phyloP scores from a whole-genome alignment of 1,140 invertebrate genomes.

The Achatina immaculata region DNA sequence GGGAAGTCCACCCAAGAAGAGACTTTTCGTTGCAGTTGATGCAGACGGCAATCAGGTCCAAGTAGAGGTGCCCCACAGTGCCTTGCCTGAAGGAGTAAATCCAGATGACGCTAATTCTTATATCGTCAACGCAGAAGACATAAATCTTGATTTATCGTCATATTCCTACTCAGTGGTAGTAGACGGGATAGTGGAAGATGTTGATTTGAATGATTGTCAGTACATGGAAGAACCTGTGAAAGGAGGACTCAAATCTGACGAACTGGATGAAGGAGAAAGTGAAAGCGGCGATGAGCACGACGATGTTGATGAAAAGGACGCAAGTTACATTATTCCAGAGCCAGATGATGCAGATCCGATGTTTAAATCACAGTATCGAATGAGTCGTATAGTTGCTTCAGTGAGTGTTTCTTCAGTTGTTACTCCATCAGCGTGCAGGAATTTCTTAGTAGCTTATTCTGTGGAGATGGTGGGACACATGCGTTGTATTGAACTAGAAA shows the following conservation, averaged over 20 bases:
- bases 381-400: constrained; percentile 37
- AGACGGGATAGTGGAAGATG: constrained; percentile 38
- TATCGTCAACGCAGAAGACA: constrained; percentile 37
- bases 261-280: constrained; percentile 31
- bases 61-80: constrained; percentile 31
- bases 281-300: constrained; percentile 39
- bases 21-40: constrained; percentile 33
- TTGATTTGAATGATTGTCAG: constrained; percentile 39
- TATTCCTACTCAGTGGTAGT: constrained; percentile 39
- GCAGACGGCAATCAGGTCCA: constrained; percentile 37
- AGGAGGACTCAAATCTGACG: constrained; percentile 3
- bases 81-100: constrained; percentile 30
- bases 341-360: constrained; percentile 39
- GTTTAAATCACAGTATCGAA: constrained; percentile 36
- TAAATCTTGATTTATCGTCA: constrained; percentile 36
- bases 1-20: constrained; percentile 34
- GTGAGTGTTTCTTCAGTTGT: constrained; percentile 24
- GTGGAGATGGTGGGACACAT: too few relatives aligned
- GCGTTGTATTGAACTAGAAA: too few relatives aligned
- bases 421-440: too few relatives aligned
- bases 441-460: too few relatives aligned
- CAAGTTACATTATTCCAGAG: constrained; percentile 25
- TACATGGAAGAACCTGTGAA: constrained; percentile 36
- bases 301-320: constrained; percentile 14
- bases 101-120: constrained; percentile 35